Evolutionary conservation across 2,888 invertebrate species (phyloP).

Genomic region (Ichneumoninae sp.): DNA sequence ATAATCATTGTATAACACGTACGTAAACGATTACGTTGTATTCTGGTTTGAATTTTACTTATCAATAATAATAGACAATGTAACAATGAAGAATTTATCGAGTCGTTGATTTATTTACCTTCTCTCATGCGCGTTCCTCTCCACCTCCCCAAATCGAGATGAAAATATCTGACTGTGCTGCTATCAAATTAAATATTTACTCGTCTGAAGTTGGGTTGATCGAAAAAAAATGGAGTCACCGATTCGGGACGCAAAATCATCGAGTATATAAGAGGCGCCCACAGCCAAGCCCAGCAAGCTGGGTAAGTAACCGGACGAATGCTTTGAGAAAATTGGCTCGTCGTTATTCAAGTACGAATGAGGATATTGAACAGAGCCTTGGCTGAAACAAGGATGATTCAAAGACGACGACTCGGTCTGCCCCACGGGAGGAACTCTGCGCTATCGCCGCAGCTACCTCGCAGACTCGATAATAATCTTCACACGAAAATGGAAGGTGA

Average conservation of each 20-base stretch:
- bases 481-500: slow-evolving; percentile 57
- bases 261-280: slow-evolving; percentile 48
- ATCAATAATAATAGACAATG: slow-evolving; percentile 74
- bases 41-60: slow-evolving; percentile 76
- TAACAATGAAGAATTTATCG: slow-evolving; percentile 60
- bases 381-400: slow-evolving; percentile 11
- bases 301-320: slow-evolving; percentile 23
- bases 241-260: slow-evolving; percentile 69
- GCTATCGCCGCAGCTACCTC: background rate
- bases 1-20: slow-evolving; percentile 75
- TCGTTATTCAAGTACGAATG: background rate
- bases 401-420: background rate
- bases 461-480: slow-evolving; percentile 5
- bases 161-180: slow-evolving; percentile 35
- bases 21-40: slow-evolving; percentile 77
- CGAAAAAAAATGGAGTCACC: slow-evolving; percentile 67
- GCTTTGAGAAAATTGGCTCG: background rate
- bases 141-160: background rate
- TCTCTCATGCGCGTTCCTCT: background rate
- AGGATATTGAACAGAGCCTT: slow-evolving; percentile 4
- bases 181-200: slow-evolving; percentile 2
- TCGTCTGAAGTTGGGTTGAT: slow-evolving; percentile 51
- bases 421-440: background rate
- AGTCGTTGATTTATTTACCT: slow-evolving; percentile 20
- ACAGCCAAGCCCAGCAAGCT: slow-evolving; percentile 11